Evolutionary conservation across 1,140 invertebrate genomes (phyloP).

Genomic region (Tribolium castaneum): DNA sequence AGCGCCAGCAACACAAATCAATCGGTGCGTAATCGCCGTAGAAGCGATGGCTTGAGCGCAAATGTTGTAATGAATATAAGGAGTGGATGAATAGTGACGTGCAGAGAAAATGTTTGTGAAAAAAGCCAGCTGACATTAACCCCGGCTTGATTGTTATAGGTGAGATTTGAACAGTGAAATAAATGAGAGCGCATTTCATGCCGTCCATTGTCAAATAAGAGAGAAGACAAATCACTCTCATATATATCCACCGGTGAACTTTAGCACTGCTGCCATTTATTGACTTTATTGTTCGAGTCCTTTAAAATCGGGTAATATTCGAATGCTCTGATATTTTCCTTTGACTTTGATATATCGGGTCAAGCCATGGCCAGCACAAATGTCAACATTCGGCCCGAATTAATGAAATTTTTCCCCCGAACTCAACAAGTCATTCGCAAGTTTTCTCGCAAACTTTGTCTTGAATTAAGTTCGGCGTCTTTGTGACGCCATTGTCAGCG

Average conservation of each 20-base stretch:
- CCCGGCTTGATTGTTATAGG: constrained; percentile 28
- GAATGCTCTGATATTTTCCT: neutral
- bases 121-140: constrained; percentile 35
- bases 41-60: neutral
- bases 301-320: constrained; percentile 20
- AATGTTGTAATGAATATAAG: neutral
- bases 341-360: constrained; percentile 20
- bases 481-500: neutral
- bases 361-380: neutral
- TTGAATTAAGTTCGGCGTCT: neutral
- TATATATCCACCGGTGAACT: constrained; percentile 44
- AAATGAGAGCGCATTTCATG: constrained; percentile 43
- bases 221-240: constrained; percentile 42
- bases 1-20: neutral
- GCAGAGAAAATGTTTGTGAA: constrained; percentile 1
- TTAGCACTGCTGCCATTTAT: constrained; percentile 44
- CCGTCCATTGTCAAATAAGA: constrained; percentile 45
- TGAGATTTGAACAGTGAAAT: constrained; percentile 38
- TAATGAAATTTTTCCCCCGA: neutral
- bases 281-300: constrained; percentile 41
- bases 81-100: neutral
- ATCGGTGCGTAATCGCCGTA: neutral
- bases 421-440: neutral
- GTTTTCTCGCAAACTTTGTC: neutral
- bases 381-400: neutral